Conservation (phyloP, 2,113 vertebrate species). For the Tetrao urogallus region DNA sequence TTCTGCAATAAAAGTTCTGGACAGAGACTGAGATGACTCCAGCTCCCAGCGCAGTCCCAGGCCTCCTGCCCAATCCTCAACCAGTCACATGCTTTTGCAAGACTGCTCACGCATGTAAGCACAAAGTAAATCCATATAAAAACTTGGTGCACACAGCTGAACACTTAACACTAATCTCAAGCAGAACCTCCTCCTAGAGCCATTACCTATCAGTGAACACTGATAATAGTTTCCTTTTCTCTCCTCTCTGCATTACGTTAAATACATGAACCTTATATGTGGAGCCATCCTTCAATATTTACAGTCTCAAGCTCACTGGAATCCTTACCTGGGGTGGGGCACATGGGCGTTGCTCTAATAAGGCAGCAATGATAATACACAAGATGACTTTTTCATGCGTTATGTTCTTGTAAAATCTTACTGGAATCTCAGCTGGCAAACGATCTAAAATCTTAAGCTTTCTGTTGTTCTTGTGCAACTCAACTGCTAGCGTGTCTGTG, state of each 20-base stretch:
- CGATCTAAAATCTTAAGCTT: conserved; percentile 45
- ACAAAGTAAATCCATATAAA: background rate
- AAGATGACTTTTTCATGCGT: conserved; percentile 7
- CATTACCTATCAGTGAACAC: background rate
- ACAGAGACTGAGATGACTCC: background rate
- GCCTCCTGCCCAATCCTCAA: background rate
- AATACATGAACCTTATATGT: background rate
- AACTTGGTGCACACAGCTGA: background rate
- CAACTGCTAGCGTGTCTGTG: conserved; percentile 33
- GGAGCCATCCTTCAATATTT: background rate
- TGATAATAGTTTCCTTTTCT: background rate
- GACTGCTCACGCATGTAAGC: background rate
- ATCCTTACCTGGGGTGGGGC: background rate
- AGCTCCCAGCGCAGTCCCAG: background rate
- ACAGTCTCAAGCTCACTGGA: background rate
- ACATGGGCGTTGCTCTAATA: background rate
- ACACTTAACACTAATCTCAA: background rate
- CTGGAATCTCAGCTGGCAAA: conserved; percentile 52
- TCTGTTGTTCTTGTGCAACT: conserved; percentile 62
- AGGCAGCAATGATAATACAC: background rate
- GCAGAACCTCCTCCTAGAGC: background rate
- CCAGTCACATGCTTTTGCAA: background rate
- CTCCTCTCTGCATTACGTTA: background rate
- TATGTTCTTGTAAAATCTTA: conserved; percentile 26
- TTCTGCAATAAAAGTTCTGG: background rate